phyloP scores from a whole-genome alignment of 2,797 vertebrate species.

The Falco concolor region DNA sequence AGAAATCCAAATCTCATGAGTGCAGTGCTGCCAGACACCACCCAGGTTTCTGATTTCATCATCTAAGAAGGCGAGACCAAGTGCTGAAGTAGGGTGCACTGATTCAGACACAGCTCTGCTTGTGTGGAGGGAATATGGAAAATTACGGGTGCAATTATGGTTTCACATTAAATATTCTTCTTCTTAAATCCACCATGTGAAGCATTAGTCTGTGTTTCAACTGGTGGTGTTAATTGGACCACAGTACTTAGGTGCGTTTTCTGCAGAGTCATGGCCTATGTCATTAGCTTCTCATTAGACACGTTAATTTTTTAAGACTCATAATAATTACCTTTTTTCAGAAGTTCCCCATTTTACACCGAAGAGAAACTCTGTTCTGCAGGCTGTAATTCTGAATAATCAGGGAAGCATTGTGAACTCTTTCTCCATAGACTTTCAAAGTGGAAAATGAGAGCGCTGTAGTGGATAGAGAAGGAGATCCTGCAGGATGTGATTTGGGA shows the following conservation, averaged over 20 bases:
- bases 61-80: neutral
- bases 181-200: neutral
- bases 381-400: neutral
- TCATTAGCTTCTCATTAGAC: slow-evolving; percentile 56
- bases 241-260: neutral
- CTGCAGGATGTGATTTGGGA: neutral
- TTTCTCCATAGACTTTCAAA: neutral
- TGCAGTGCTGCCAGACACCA: neutral
- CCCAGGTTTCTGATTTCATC: neutral
- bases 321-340: slow-evolving; percentile 22
- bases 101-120: neutral
- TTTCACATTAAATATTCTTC: slow-evolving; percentile 26
- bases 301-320: slow-evolving; percentile 51
- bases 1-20: neutral
- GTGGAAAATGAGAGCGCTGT: neutral
- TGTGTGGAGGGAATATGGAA: neutral
- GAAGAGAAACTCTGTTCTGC: slow-evolving; percentile 16
- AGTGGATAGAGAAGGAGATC: neutral
- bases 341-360: neutral
- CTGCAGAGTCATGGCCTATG: slow-evolving; percentile 17
- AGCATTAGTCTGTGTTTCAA: slow-evolving; percentile 39
- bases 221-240: slow-evolving; percentile 41
- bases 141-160: slow-evolving; percentile 39
- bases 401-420: neutral
- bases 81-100: neutral